Conservation (phyloP, 2,113 vertebrate genomes). For the Sander vitreus region DNA sequence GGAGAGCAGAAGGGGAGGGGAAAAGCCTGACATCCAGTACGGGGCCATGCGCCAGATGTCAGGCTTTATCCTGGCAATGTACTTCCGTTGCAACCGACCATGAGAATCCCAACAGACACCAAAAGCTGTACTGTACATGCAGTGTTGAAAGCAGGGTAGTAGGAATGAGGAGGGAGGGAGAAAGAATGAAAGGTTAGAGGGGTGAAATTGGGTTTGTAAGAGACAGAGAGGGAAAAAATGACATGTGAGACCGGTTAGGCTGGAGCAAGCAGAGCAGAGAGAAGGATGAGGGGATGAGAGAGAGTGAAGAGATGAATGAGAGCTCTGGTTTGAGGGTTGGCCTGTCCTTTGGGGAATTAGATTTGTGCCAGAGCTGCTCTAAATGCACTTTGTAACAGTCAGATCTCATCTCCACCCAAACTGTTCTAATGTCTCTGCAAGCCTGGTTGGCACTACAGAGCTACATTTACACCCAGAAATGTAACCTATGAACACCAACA, state of each 20-base stretch:
- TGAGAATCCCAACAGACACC: constrained; percentile 5
- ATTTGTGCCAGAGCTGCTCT: constrained; percentile 58
- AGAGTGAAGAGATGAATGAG: constrained; percentile 40
- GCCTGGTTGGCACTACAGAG: constrained; percentile 15
- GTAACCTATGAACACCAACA: background rate
- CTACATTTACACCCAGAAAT: background rate
- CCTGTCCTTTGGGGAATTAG: constrained; percentile 67
- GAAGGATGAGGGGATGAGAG: constrained; percentile 39
- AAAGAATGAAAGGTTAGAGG: constrained; percentile 29
- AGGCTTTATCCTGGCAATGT: no score
- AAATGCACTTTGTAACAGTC: constrained; percentile 36
- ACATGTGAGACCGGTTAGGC: constrained; percentile 35
- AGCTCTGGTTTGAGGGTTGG: constrained; percentile 67
- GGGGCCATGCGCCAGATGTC: no score
- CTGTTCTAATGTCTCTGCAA: constrained; percentile 1
- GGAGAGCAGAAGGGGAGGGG: no score
- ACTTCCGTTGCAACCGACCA: no score
- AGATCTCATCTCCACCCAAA: constrained; percentile 57
- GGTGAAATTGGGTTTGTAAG: constrained; percentile 41
- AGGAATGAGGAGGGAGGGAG: constrained; percentile 1
- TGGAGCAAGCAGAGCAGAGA: constrained; percentile 41
- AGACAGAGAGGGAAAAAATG: constrained; percentile 17
- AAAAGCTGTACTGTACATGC: background rate
- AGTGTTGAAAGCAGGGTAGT: constrained; percentile 20
- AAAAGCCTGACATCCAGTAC: no score